These are phyloP conservation scores for Macropodus opercularis DNA, from an alignment of 2,797 vertebrate species.

Conservation along the genomic window DNA sequence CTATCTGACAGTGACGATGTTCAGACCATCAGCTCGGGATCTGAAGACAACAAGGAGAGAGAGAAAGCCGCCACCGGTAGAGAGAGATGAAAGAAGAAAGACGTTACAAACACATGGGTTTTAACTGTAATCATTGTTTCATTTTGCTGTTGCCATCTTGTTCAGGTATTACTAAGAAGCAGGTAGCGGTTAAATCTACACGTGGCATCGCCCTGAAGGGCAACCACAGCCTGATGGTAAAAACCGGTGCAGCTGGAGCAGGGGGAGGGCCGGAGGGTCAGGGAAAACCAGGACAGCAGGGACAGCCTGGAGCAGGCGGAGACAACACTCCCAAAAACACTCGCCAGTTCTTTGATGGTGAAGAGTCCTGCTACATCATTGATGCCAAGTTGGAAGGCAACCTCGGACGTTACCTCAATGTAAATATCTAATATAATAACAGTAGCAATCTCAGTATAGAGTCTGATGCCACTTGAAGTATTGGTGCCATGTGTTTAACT, in stretches of 20 bases:
- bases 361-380: conserved; percentile 99
- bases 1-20: conserved; percentile 97
- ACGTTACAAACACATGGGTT: not conserved
- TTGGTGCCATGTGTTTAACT: not conserved
- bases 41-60: conserved; percentile 89
- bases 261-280: conserved; percentile 78
- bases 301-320: conserved; percentile 77
- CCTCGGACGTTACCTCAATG: conserved; percentile 96
- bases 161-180: conserved; percentile 88
- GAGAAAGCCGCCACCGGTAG: conserved; percentile 76
- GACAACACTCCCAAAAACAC: conserved; percentile 86
- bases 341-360: conserved; percentile 93
- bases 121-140: not conserved
- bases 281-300: conserved; percentile 73
- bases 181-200: conserved; percentile 96
- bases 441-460: not conserved
- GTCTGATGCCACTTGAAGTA: not conserved
- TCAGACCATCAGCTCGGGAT: conserved; percentile 98
- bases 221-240: conserved; percentile 91
- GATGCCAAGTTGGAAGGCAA: conserved; percentile 98
- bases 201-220: conserved; percentile 92
- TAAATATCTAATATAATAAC: conserved; percentile 80
- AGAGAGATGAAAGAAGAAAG: not conserved
- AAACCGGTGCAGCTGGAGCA: conserved; percentile 78
- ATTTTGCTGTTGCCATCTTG: not conserved